Evolutionary conservation across 2,888 invertebrate species (phyloP).

Genomic region (Linnaemya vulpina): DNA sequence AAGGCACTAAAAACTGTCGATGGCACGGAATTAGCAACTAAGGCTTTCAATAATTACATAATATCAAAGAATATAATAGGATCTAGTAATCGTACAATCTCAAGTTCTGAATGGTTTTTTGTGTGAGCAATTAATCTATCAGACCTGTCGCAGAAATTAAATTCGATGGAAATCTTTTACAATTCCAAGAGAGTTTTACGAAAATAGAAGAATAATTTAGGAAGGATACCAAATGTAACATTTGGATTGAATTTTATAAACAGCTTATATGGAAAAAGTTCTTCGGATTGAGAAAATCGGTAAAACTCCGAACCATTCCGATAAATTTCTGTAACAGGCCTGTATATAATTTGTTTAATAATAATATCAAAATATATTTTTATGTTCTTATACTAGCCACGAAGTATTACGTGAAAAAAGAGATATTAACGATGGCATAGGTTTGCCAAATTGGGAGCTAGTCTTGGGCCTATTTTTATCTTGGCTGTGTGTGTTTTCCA

Average conservation of each 20-base stretch:
- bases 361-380: neutral
- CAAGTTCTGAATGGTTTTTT: conserved; percentile 84
- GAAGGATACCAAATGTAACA: too few species aligned
- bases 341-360: neutral
- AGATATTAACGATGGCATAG: conserved; percentile 84
- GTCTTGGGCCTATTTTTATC: conserved; percentile 84
- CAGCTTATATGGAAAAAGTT: too few species aligned
- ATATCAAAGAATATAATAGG: conserved; percentile 23
- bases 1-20: conserved; percentile 36
- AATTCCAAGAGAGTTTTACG: too few species aligned
- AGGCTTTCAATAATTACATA: conserved; percentile 50
- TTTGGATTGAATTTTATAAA: too few species aligned
- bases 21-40: conserved; percentile 33
- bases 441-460: conserved; percentile 84
- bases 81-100: conserved; percentile 78
- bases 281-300: too few species aligned
- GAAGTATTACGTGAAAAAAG: conserved; percentile 84
- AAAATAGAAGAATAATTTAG: too few species aligned
- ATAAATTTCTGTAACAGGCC: too few species aligned
- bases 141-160: too few species aligned
- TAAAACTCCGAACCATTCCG: too few species aligned
- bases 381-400: conserved; percentile 80
- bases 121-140: conserved; percentile 82
- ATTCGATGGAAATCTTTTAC: too few species aligned
- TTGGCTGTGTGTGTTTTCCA: conserved; percentile 84